These are phyloP conservation scores for Semnornis frantzii DNA, from an alignment of 2,113 vertebrate species.

Conservation along the genomic window DNA sequence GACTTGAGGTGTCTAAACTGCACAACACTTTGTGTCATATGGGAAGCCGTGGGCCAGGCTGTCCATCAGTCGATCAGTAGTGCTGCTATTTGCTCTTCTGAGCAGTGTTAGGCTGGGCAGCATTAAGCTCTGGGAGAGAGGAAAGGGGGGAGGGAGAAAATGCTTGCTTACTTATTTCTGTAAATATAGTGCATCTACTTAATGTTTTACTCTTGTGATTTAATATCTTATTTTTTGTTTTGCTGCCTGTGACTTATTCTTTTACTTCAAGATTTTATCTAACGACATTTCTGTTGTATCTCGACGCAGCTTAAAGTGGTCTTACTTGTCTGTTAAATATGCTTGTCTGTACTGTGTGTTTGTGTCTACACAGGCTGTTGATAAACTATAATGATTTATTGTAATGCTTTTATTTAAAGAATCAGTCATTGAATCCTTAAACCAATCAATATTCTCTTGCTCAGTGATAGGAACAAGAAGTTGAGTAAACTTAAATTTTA, in stretches of 20 bases:
- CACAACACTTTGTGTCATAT: no score
- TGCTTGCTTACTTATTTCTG: not conserved
- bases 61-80: rapidly evolving
- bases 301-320: not conserved
- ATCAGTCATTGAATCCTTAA: not conserved
- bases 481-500: not conserved
- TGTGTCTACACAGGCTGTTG: not conserved
- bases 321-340: not conserved
- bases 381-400: not conserved
- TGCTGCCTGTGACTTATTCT: not conserved
- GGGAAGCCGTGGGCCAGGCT: not conserved
- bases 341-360: no score
- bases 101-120: not conserved
- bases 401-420: not conserved
- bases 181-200: not conserved
- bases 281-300: not conserved
- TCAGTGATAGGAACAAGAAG: not conserved
- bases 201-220: not conserved
- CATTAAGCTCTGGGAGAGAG: no score
- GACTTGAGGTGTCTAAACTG: not conserved
- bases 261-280: not conserved
- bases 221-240: not conserved
- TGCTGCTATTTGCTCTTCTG: no score
- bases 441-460: not conserved
- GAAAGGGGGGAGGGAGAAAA: no score